Conservation (phyloP, 2,888 invertebrate species). For the Mechanitis messenoides region DNA sequence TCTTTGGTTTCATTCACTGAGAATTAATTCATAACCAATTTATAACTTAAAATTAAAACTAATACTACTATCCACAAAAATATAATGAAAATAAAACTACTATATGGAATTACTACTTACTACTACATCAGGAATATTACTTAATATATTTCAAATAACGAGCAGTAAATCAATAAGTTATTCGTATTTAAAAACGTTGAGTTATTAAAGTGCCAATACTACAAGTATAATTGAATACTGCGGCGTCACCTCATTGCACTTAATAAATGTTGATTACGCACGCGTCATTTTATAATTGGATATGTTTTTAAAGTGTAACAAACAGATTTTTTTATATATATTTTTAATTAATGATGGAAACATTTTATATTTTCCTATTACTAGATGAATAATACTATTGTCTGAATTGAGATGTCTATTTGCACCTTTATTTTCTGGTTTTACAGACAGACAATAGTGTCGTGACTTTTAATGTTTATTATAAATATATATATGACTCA, state of each 20-base stretch:
- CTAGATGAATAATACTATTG: no score
- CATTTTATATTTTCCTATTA: no score
- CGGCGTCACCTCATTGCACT: not conserved
- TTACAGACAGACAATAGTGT: no score
- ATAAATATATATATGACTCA: no score
- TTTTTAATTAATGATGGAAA: no score
- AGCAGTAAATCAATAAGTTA: conserved; percentile 16
- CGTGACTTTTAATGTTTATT: no score
- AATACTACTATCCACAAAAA: conserved; percentile 8
- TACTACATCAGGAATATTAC: conserved; percentile 24
- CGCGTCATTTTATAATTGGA: no score
- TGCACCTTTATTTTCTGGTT: no score
- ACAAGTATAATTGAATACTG: not conserved
- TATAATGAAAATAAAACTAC: conserved; percentile 20
- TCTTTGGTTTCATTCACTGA: conserved; percentile 55
- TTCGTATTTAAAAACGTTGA: not conserved
- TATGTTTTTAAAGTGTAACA: no score
- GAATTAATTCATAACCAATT: conserved; percentile 29
- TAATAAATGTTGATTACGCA: not conserved
- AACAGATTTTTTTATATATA: no score
- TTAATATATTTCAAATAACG: conserved; percentile 20
- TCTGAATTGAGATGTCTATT: no score
- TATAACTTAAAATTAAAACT: no score
- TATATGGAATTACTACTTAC: conserved; percentile 11
- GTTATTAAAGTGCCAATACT: not conserved